phyloP scores from a whole-genome alignment of 1,140 invertebrate genomes.

The Melanaphis sacchari region DNA sequence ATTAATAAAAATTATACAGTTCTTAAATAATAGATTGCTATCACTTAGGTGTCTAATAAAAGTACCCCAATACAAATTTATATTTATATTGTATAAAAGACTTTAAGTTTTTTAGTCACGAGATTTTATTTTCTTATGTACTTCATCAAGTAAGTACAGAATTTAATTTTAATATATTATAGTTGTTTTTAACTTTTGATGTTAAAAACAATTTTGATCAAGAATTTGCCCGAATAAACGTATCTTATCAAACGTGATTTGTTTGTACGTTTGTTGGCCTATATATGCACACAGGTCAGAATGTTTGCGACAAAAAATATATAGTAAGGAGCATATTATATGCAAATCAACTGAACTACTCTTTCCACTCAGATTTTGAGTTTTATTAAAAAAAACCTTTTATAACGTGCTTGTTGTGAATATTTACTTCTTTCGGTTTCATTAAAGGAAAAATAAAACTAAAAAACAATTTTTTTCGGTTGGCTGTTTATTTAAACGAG shows the following conservation, averaged over 20 bases:
- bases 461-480: neutral
- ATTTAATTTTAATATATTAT: neutral
- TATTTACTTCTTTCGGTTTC: neutral
- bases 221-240: neutral
- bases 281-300: neutral
- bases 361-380: neutral
- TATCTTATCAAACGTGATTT: neutral
- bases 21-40: neutral
- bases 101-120: neutral
- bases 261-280: neutral
- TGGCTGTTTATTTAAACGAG: neutral
- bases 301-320: neutral
- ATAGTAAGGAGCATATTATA: neutral
- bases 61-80: neutral
- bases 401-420: neutral
- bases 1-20: neutral
- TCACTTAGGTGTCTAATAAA: neutral
- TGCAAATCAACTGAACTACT: constrained; percentile 12
- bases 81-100: neutral
- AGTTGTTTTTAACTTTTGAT: neutral
- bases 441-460: neutral
- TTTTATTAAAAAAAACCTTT: neutral
- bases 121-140: neutral
- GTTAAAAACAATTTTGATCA: neutral
- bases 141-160: neutral